phyloP scores from a whole-genome alignment of 2,797 vertebrate species.

The Sebastes minor region DNA sequence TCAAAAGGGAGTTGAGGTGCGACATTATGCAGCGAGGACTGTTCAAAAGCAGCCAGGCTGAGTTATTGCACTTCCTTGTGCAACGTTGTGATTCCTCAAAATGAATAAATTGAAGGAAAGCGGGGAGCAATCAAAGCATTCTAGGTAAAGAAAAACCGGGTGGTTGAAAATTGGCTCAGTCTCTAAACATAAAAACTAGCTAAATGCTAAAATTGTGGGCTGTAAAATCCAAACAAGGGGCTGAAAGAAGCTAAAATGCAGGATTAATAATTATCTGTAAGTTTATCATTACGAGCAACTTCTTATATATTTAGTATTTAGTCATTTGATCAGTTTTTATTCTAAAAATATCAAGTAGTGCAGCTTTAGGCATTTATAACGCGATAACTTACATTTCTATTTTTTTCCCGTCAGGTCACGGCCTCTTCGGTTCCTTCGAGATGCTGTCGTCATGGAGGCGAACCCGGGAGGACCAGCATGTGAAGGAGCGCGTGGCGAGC shows the following conservation, averaged over 20 bases:
- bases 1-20: slow-evolving; percentile 9
- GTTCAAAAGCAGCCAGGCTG: background rate
- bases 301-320: background rate
- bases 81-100: background rate
- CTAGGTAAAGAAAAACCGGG: background rate
- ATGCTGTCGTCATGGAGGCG: slow-evolving; percentile 98
- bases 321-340: background rate
- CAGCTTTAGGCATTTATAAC: background rate
- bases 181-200: too few species aligned
- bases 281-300: background rate
- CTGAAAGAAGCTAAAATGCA: background rate
- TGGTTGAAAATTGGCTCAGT: background rate
- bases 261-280: background rate
- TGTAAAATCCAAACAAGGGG: background rate
- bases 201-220: background rate
- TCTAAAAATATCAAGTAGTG: background rate
- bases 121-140: background rate
- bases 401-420: slow-evolving; percentile 85
- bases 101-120: background rate
- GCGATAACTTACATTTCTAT: background rate
- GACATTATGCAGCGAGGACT: slow-evolving; percentile 9
- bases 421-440: slow-evolving; percentile 97
- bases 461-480: slow-evolving; percentile 96
- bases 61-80: background rate
- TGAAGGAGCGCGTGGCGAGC: slow-evolving; percentile 96